phyloP scores from a whole-genome alignment of 2,888 invertebrate species.

The Corythucha ciliata region DNA sequence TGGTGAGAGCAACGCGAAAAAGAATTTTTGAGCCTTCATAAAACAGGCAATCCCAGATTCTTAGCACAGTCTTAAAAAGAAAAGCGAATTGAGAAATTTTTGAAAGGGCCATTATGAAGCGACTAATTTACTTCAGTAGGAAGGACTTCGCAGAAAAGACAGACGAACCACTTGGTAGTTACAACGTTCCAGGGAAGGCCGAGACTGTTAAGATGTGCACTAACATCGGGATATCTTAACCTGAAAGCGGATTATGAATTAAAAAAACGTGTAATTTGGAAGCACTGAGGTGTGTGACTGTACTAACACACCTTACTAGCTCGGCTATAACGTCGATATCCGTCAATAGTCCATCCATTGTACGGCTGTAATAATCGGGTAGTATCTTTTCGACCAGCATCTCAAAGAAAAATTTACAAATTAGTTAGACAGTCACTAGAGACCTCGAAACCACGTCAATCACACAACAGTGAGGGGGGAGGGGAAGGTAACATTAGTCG shows the following conservation, averaged over 20 bases:
- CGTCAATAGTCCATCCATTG: constrained; percentile 79
- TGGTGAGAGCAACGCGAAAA: constrained; percentile 76
- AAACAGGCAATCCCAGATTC: constrained; percentile 94
- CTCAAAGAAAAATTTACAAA: constrained; percentile 21
- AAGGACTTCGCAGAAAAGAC: constrained; percentile 84
- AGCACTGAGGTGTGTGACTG: not conserved
- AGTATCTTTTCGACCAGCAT: constrained; percentile 71
- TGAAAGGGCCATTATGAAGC: not conserved
- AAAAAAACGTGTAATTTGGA: too few relatives aligned
- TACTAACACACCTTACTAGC: constrained; percentile 52
- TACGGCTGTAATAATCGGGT: constrained; percentile 78
- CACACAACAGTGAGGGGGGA: too few relatives aligned
- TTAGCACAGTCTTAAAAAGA: constrained; percentile 62
- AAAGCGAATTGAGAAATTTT: constrained; percentile 5
- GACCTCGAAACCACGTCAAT: too few relatives aligned
- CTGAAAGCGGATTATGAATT: constrained; percentile 42
- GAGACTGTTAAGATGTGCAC: constrained; percentile 66
- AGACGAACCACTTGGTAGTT: constrained; percentile 92
- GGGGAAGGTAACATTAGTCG: too few relatives aligned
- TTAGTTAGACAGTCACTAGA: too few relatives aligned
- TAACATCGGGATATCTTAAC: constrained; percentile 68
- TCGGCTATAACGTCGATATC: constrained; percentile 86
- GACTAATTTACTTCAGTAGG: constrained; percentile 61
- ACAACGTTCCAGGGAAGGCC: constrained; percentile 85
- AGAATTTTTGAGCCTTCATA: constrained; percentile 89